Percentiles rank a stretch among this genome's conserved stretches.
Evolutionary conservation across 2,113 vertebrate species (phyloP).

Genomic region (Microcebus griseorufus): DNA sequence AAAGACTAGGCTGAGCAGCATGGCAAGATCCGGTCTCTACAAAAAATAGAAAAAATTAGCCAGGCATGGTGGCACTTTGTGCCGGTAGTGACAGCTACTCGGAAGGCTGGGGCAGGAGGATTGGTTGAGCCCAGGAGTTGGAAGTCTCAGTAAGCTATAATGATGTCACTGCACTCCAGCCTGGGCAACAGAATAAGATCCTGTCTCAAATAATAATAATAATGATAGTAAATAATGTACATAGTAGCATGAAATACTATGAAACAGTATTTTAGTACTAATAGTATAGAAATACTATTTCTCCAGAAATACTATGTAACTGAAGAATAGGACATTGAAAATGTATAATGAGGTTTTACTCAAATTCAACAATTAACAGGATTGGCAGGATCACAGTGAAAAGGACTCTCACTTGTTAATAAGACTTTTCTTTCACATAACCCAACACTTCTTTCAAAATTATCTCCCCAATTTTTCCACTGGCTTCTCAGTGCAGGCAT

Average conservation of each 20-base stretch:
- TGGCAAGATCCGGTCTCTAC: no score
- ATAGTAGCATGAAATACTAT: neutral
- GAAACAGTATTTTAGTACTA: no score
- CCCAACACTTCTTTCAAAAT: neutral
- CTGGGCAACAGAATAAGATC: no score
- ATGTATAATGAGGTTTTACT: neutral
- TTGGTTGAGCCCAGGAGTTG: no score
- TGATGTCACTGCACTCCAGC: no score
- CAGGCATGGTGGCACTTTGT: no score
- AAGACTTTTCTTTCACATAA: neutral
- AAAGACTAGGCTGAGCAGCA: no score
- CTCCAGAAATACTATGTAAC: conserved; percentile 16
- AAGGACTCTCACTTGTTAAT: neutral
- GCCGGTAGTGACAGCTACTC: no score
- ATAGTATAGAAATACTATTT: neutral
- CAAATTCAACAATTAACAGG: neutral
- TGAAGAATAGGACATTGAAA: neutral
- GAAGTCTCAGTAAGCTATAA: no score
- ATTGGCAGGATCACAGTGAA: neutral
- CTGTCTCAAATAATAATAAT: no score
- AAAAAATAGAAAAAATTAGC: no score
- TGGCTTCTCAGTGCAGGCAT: neutral
- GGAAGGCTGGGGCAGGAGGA: no score
- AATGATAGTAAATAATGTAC: neutral
- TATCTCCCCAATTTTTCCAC: neutral